Conservation (phyloP, 1,140 invertebrate species). For the Musca domestica region DNA sequence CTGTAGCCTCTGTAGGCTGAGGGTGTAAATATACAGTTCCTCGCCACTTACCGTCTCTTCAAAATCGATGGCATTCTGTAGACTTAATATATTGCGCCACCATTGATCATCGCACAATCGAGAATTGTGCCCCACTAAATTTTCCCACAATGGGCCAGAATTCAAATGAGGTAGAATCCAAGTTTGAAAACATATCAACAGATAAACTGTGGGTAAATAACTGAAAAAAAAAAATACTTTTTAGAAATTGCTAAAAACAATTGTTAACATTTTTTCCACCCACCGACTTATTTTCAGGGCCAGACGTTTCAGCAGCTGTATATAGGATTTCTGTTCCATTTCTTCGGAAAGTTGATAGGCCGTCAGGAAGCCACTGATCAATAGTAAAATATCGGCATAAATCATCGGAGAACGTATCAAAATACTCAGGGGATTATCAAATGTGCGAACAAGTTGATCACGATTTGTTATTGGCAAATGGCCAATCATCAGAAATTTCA, state of each 20-base stretch:
- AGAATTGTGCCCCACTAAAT: conserved; percentile 60
- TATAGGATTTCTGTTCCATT: conserved; percentile 55
- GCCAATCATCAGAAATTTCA: conserved; percentile 63
- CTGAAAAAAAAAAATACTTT: conserved; percentile 10
- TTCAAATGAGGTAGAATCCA: conserved; percentile 68
- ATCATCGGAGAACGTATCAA: conserved; percentile 62
- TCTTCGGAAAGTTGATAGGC: conserved; percentile 61
- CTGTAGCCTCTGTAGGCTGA: too few species aligned
- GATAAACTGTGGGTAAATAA: conserved; percentile 66
- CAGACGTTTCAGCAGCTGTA: conserved; percentile 60
- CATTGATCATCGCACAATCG: conserved; percentile 66
- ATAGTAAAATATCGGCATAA: conserved; percentile 65
- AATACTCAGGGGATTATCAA: conserved; percentile 60
- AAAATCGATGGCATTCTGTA: conserved; percentile 70
- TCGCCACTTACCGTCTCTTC: conserved; percentile 66
- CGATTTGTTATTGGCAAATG: conserved; percentile 64
- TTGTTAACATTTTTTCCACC: neutral
- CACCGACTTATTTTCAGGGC: conserved; percentile 61
- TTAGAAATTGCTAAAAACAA: too few species aligned
- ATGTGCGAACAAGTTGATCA: conserved; percentile 61
- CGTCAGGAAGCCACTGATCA: conserved; percentile 64
- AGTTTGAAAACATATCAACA: conserved; percentile 67
- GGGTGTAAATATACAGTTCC: too few species aligned
- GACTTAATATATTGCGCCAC: conserved; percentile 69
- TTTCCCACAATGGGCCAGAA: conserved; percentile 68